These are phyloP conservation scores for Fistularia tabacaria DNA, from an alignment of 2,797 vertebrate species.

Conservation along the genomic window DNA sequence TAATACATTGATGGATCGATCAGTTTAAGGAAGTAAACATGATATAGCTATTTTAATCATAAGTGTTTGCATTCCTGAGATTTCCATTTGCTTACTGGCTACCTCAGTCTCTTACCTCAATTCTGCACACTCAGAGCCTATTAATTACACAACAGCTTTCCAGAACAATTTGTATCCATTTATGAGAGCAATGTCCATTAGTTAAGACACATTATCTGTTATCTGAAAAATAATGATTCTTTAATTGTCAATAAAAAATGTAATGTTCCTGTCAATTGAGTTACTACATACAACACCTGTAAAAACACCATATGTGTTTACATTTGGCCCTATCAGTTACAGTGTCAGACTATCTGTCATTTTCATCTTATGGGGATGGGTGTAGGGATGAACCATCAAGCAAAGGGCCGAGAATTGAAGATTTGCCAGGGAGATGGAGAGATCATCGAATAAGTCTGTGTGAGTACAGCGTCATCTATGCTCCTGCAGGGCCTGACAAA, in stretches of 20 bases:
- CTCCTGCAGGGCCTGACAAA: constrained; percentile 34
- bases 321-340: constrained; percentile 49
- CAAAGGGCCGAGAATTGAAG: constrained; percentile 28
- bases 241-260: constrained; percentile 40
- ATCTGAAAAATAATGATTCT: constrained; percentile 42
- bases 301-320: constrained; percentile 44
- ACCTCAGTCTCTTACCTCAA: not conserved
- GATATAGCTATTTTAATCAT: too few species aligned
- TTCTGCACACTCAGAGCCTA: too few species aligned
- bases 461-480: constrained; percentile 35
- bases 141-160: constrained; percentile 2
- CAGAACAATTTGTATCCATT: constrained; percentile 27
- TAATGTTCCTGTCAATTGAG: constrained; percentile 20
- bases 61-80: too few species aligned
- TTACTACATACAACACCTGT: constrained; percentile 29
- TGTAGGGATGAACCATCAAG: constrained; percentile 6
- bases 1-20: too few species aligned
- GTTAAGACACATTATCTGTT: constrained; percentile 24
- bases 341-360: constrained; percentile 41
- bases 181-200: constrained; percentile 37
- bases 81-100: too few species aligned
- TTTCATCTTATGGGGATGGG: constrained; percentile 16
- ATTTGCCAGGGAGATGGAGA: constrained; percentile 40
- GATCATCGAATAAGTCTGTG: constrained; percentile 34
- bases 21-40: too few species aligned